These are phyloP conservation scores for Eciton burchellii DNA, from an alignment of 1,140 invertebrate genomes.

Conservation along the genomic window DNA sequence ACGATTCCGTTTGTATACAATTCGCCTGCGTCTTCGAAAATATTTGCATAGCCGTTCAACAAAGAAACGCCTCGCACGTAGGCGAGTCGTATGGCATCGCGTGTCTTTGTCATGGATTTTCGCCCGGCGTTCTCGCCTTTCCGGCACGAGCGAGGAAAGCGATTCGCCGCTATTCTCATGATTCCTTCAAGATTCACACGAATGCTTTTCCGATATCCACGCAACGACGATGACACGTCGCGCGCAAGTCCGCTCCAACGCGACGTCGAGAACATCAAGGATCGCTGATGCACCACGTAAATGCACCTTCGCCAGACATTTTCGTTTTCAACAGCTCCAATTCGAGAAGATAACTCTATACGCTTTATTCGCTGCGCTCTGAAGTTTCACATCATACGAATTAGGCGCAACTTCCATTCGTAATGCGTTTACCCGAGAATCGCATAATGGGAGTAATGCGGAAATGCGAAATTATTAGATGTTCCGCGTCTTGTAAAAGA, in stretches of 20 bases:
- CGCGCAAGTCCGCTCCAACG: not conserved
- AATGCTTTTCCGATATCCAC: conserved; percentile 59
- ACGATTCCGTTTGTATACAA: conserved; percentile 46
- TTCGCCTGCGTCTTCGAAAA: conserved; percentile 54
- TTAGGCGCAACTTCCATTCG: conserved; percentile 1
- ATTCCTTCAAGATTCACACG: conserved; percentile 47
- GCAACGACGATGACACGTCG: conserved; percentile 11
- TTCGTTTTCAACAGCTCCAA: conserved; percentile 47
- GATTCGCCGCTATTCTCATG: conserved; percentile 30
- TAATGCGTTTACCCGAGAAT: conserved; percentile 15
- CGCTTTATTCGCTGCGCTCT: not conserved
- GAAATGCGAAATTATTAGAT: not conserved
- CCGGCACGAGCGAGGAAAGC: conserved; percentile 24
- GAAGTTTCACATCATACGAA: not conserved
- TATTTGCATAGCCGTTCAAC: conserved; percentile 59
- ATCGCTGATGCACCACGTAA: conserved; percentile 16
- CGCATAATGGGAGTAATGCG: not conserved
- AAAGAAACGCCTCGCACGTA: conserved; percentile 34
- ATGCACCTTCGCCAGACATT: conserved; percentile 11
- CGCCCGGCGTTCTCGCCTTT: conserved; percentile 31
- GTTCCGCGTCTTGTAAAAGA: not conserved
- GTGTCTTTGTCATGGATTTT: conserved; percentile 57
- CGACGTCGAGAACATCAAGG: conserved; percentile 15
- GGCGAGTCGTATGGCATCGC: conserved; percentile 28
- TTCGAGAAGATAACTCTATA: conserved; percentile 40